These are phyloP conservation scores for Cephonodes hylas DNA, from an alignment of 2,888 invertebrate species.

Conservation along the genomic window DNA sequence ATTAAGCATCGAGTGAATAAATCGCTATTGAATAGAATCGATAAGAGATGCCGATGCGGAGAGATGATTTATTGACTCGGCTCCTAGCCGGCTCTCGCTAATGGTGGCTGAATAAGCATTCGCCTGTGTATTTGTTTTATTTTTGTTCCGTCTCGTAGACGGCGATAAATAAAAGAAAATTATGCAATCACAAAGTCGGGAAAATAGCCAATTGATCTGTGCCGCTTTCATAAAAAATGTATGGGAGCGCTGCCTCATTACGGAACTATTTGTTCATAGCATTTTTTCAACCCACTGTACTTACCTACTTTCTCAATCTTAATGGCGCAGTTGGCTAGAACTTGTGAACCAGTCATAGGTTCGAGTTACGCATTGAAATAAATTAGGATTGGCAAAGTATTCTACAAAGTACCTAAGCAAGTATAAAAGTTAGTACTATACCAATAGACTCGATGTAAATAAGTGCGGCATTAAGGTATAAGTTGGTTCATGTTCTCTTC, in stretches of 20 bases:
- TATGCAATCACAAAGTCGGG: slow-evolving; percentile 41
- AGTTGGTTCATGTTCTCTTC: too few relatives aligned
- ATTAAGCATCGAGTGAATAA: slow-evolving; percentile 53
- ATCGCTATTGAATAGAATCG: slow-evolving; percentile 70
- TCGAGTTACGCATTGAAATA: too few relatives aligned
- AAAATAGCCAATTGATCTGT: slow-evolving; percentile 27
- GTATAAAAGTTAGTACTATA: too few relatives aligned
- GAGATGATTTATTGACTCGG: slow-evolving; percentile 75
- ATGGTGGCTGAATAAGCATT: slow-evolving; percentile 45
- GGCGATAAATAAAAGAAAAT: slow-evolving; percentile 46
- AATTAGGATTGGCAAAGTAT: too few relatives aligned
- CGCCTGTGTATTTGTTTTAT: slow-evolving; percentile 41
- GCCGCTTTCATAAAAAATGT: slow-evolving; percentile 29
- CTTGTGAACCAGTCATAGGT: too few relatives aligned
- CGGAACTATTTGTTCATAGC: background rate
- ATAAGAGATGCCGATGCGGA: slow-evolving; percentile 64
- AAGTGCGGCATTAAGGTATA: too few relatives aligned
- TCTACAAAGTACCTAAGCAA: too few relatives aligned
- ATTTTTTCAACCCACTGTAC: background rate
- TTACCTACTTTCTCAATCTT: too few relatives aligned
- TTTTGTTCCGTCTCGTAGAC: slow-evolving; percentile 40
- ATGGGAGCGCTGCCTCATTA: background rate
- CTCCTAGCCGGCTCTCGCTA: slow-evolving; percentile 40
- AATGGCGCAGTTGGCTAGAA: too few relatives aligned
- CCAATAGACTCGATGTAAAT: too few relatives aligned